Evolutionary conservation across 1,140 invertebrate genomes (phyloP).

Genomic region (Copidosoma floridanum): DNA sequence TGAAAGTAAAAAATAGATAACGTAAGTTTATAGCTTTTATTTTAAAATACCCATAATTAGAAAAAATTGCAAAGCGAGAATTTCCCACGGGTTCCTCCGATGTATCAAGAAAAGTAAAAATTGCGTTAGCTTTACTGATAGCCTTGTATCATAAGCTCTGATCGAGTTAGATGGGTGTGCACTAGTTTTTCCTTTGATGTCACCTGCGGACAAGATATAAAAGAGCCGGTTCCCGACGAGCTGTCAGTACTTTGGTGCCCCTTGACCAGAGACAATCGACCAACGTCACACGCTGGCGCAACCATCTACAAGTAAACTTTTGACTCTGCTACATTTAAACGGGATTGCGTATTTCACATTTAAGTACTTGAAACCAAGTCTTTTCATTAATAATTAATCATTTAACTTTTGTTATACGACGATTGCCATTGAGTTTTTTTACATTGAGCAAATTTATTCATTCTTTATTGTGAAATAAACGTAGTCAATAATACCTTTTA

Average conservation of each 20-base stretch:
- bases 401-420: too few relatives aligned
- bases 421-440: too few relatives aligned
- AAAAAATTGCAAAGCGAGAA: background rate
- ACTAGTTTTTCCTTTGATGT: slow-evolving; percentile 2
- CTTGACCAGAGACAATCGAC: slow-evolving; percentile 2
- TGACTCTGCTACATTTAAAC: too few relatives aligned
- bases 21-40: too few relatives aligned
- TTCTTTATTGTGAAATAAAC: too few relatives aligned
- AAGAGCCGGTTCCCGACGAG: slow-evolving; percentile 1
- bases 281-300: background rate
- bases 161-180: slow-evolving; percentile 10
- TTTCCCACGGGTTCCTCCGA: slow-evolving; percentile 16
- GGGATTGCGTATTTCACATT: too few relatives aligned
- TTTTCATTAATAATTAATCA: too few relatives aligned
- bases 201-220: slow-evolving; percentile 14
- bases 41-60: too few relatives aligned
- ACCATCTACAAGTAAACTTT: background rate
- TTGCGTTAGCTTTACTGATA: slow-evolving; percentile 8
- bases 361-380: too few relatives aligned
- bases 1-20: too few relatives aligned
- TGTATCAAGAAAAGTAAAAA: slow-evolving; percentile 20
- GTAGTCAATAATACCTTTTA: too few relatives aligned
- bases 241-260: slow-evolving; percentile 10
- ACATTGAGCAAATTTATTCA: too few relatives aligned
- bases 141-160: background rate